Evolutionary conservation across 2,888 invertebrate genomes (phyloP).

Genomic region (Anagyrus pseudococci): DNA sequence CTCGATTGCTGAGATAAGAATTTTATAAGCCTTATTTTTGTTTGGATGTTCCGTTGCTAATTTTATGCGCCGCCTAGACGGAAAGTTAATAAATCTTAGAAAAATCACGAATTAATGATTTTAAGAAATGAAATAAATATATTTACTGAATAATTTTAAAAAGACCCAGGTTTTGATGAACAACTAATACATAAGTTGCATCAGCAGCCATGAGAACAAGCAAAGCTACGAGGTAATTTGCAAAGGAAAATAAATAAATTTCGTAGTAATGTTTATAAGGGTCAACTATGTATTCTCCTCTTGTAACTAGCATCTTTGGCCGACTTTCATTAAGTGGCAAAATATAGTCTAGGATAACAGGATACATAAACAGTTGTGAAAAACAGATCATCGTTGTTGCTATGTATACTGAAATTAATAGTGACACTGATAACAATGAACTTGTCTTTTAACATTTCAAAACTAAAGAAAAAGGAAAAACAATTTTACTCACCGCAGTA

Average conservation of each 20-base stretch:
- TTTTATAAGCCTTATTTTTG: neutral
- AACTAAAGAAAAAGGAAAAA: no score
- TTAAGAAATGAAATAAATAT: neutral
- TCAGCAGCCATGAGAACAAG: neutral
- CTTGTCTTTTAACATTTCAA: neutral
- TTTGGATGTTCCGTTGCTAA: neutral
- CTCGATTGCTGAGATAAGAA: neutral
- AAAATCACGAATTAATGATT: no score
- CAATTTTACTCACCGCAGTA: neutral
- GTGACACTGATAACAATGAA: neutral
- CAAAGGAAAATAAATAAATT: neutral
- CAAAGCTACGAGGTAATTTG: neutral
- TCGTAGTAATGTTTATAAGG: conserved; percentile 3
- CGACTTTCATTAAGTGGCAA: conserved; percentile 3
- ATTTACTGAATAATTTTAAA: conserved; percentile 1
- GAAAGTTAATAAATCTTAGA: no score
- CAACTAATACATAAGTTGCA: conserved; percentile 1
- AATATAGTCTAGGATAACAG: neutral
- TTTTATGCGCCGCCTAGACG: neutral
- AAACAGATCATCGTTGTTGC: neutral
- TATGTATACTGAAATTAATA: neutral
- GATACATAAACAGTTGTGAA: neutral
- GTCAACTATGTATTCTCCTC: conserved; percentile 3
- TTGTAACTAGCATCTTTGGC: neutral
- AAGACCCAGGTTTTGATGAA: conserved; percentile 9